Conservation (phyloP, 2,113 vertebrate species). For the Nycticorax nycticorax region DNA sequence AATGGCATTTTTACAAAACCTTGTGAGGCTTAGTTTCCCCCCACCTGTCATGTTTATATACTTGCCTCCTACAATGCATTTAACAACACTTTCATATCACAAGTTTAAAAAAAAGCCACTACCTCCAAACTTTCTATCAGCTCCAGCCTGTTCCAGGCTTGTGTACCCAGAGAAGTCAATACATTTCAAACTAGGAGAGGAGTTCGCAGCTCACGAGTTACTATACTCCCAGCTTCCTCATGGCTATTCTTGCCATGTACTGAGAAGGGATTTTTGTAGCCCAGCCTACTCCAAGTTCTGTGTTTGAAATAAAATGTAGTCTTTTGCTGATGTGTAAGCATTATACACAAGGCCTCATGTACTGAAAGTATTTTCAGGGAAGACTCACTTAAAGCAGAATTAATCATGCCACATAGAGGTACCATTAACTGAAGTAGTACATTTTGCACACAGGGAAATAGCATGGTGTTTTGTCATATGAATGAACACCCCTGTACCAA, state of each 20-base stretch:
- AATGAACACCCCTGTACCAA: neutral
- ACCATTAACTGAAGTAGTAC: neutral
- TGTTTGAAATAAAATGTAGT: neutral
- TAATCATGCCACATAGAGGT: neutral
- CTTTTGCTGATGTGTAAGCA: neutral
- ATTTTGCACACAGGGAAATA: neutral
- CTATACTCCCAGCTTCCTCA: neutral
- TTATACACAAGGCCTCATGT: neutral
- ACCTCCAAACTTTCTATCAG: neutral
- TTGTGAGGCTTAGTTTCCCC: neutral
- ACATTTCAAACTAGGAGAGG: neutral
- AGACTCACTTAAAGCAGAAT: neutral
- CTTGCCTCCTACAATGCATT: neutral
- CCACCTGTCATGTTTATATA: neutral
- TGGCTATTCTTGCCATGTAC: neutral
- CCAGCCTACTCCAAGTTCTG: neutral
- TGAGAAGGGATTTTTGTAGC: neutral
- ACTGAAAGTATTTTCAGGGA: neutral
- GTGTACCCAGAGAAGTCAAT: neutral
- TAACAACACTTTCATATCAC: neutral
- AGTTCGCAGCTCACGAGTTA: neutral
- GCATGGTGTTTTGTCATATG: neutral
- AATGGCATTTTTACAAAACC: neutral
- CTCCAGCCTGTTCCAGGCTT: neutral
- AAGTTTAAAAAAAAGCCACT: neutral